These are phyloP conservation scores for Lucifuga dentata DNA, from an alignment of 2,113 vertebrate species.

Conservation along the genomic window DNA sequence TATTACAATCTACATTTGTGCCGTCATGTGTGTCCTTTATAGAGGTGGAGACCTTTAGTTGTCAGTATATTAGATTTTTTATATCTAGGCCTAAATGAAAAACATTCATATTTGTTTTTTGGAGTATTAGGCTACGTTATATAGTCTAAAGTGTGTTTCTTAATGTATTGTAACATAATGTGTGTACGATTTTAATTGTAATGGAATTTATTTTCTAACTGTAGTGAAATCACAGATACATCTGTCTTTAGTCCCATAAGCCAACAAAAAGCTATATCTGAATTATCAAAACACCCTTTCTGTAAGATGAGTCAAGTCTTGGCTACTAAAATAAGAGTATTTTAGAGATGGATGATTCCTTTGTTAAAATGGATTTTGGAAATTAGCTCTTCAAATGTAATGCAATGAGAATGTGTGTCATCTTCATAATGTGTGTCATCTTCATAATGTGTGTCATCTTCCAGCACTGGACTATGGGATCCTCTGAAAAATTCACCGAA, in stretches of 20 bases:
- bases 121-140: no score
- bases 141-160: no score
- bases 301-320: no score
- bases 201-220: background rate
- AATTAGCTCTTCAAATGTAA: background rate
- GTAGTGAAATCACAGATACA: background rate
- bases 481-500: slow-evolving; percentile 26
- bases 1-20: background rate
- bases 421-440: no score
- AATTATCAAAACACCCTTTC: no score
- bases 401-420: no score
- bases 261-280: no score
- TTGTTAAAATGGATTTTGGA: background rate
- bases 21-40: background rate
- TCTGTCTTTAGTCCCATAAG: background rate
- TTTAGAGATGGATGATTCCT: background rate
- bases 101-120: no score
- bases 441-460: slow-evolving; percentile 1
- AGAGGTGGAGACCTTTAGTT: background rate
- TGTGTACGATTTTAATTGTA: background rate
- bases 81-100: no score
- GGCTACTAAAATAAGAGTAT: background rate
- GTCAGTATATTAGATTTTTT: no score
- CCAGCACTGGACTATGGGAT: slow-evolving; percentile 11
- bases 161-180: no score